Conservation (phyloP, 30 jellyfish, hydroid and myxozoan species). For the Aurelia sp. region DNA sequence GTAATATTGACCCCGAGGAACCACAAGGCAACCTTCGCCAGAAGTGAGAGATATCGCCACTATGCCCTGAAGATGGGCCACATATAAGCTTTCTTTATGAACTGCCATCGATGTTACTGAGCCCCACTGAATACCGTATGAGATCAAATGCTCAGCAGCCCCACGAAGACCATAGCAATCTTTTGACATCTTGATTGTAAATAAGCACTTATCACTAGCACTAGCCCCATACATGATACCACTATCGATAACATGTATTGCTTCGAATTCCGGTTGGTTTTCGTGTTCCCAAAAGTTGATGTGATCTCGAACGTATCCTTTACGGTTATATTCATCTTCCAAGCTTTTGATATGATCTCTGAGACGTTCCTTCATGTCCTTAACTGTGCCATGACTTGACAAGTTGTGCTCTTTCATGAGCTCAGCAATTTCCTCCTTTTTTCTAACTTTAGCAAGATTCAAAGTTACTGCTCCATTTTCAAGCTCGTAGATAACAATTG, state of each 20-base stretch:
- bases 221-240: no score
- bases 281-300: background rate
- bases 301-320: no score
- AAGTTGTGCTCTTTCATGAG: no score
- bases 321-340: no score
- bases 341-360: no score
- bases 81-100: slow-evolving; percentile 1
- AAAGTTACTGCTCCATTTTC: background rate
- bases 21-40: background rate
- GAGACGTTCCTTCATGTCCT: no score
- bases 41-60: slow-evolving; percentile 5
- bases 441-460: background rate
- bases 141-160: background rate
- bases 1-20: slow-evolving; percentile 2
- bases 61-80: slow-evolving; percentile 2
- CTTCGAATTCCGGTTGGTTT: no score
- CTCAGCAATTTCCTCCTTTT: background rate
- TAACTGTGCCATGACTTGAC: no score
- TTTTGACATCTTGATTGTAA: no score
- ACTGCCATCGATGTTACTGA: slow-evolving; percentile 1
- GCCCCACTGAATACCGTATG: background rate
- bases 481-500: background rate
- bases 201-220: no score
- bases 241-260: no score
- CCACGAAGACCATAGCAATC: no score